Base-by-base conservation (phyloP, 1,140 invertebrate species). In the Radopholus similis region DNA sequence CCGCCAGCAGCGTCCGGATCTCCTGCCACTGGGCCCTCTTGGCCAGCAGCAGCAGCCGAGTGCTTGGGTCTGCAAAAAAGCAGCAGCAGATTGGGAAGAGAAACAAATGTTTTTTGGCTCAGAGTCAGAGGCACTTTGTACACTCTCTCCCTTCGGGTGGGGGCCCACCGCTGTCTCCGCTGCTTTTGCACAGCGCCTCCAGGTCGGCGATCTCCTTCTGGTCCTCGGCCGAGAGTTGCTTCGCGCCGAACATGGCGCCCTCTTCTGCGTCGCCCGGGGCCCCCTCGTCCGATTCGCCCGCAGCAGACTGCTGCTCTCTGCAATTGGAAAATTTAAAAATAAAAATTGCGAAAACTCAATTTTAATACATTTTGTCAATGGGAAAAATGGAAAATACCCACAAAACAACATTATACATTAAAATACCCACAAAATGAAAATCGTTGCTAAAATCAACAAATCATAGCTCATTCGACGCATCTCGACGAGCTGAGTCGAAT, bases 11-110 rank as follows among this genome's bases (percentile, higher is more conserved):
- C 28, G 55, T 18, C 35, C 66, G 32, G n/a, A 81, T 71, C 35
- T 55, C 57, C 18, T 40, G n/a, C 79, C 79, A 81, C 34, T 83
- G 56, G 13, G 65, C 63, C 42, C 75, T 81, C 55, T 82, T 83
- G 8, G 68, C 64, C 30, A 73, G 64, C 49, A 69, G 71, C 13
- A 80, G 35, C 9, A 82, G 51, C 44, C 67, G 60, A 9, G 71
- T 68, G 8, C 66, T 60, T 26, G 60, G 56, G 57, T 64, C 42
- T 11, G 62, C 55, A 13, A 42, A 42, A 42, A 42, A 13, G 11
- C 38, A 13, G 1, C 11, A 13, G 1, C 11, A n/a, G 1, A 42
- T 42, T 42, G 38, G 18, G 11, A 1, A 42, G 1, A n/a, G 1
- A 11, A 42, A 42, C 11, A 42, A n/a, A 42, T 23, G 5, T 34